Evolutionary conservation across 2,113 vertebrate genomes (phyloP).

Genomic region (Calyptomena viridis): DNA sequence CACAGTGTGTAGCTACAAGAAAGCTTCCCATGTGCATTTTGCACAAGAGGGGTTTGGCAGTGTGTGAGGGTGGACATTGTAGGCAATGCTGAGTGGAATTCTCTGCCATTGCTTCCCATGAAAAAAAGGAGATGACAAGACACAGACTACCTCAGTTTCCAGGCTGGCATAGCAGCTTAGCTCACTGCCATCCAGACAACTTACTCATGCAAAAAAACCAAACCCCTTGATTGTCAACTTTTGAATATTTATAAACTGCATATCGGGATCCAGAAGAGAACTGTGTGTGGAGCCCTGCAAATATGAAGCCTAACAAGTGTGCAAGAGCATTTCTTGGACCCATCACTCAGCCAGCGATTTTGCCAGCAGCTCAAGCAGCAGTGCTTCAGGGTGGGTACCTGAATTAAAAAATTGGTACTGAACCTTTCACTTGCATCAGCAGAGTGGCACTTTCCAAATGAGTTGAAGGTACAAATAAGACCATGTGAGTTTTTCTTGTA

Average conservation of each 20-base stretch:
- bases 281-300: background rate
- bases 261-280: background rate
- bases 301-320: background rate
- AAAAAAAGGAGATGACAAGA: background rate
- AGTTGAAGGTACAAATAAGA: background rate
- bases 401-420: rapidly evolving
- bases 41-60: background rate
- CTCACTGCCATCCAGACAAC: background rate
- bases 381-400: background rate
- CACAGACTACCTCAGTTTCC: background rate
- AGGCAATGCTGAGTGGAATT: background rate
- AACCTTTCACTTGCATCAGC: background rate
- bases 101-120: background rate
- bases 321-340: background rate
- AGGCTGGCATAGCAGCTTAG: background rate
- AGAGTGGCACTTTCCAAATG: background rate
- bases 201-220: background rate
- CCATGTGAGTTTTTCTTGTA: background rate
- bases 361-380: background rate
- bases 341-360: background rate
- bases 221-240: background rate
- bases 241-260: background rate
- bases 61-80: rapidly evolving
- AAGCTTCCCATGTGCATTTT: background rate
- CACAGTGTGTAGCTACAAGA: rapidly evolving